Percentiles rank a stretch among this genome's conserved stretches.
These are phyloP conservation scores for Portevinia maculata DNA, from an alignment of 2,888 invertebrate genomes.

Conservation along the genomic window DNA sequence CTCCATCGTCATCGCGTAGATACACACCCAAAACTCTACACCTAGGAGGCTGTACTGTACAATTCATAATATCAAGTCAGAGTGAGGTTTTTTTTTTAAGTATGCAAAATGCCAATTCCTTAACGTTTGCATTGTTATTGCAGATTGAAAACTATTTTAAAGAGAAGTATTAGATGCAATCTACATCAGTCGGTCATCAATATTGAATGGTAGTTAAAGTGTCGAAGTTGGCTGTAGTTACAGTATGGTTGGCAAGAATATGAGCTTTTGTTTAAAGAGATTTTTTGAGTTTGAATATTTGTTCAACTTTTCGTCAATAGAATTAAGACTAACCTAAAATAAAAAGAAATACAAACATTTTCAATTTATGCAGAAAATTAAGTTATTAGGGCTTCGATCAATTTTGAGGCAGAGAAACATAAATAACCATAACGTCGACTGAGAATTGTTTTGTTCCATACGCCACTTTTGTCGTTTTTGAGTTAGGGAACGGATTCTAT, in stretches of 20 bases:
- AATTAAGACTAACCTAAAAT: too few relatives aligned
- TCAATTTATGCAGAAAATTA: too few relatives aligned
- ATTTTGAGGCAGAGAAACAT: too few relatives aligned
- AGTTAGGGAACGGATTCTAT: too few relatives aligned
- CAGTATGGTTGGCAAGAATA: constrained; percentile 35
- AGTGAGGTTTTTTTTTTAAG: not conserved
- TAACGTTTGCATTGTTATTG: constrained; percentile 44
- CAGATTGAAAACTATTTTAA: constrained; percentile 64
- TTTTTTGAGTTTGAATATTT: not conserved
- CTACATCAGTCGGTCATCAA: constrained; percentile 63
- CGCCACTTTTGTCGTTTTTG: too few relatives aligned
- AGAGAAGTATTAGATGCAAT: constrained; percentile 65
- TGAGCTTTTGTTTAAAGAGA: not conserved
- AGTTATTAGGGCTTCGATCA: too few relatives aligned
- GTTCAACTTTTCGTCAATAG: not conserved
- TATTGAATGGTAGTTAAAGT: constrained; percentile 40
- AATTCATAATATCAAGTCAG: constrained; percentile 26
- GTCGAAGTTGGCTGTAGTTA: not conserved
- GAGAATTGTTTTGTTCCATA: too few relatives aligned
- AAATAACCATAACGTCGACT: too few relatives aligned
- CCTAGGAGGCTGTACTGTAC: constrained; percentile 45
- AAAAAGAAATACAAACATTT: too few relatives aligned
- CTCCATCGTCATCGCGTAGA: constrained; percentile 20
- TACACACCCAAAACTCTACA: constrained; percentile 59
- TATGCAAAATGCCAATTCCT: constrained; percentile 41